Conservation (phyloP, 2,797 vertebrate genomes). For the Mormyrus hasselquistii region DNA sequence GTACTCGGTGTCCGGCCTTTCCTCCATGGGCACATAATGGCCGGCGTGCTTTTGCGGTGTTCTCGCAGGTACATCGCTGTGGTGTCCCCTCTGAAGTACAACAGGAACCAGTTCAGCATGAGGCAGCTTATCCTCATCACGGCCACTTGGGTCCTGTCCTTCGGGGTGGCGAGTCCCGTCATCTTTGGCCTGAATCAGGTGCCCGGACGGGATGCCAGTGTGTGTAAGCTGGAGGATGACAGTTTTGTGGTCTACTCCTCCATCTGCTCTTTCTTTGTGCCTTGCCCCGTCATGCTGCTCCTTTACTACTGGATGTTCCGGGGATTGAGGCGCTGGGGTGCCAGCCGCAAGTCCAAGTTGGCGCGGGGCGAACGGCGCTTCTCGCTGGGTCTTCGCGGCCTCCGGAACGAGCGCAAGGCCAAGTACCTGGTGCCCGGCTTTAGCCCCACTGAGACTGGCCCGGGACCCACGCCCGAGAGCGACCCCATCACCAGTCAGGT, state of each 20-base stretch:
- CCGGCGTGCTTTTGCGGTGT: neutral
- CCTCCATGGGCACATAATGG: neutral
- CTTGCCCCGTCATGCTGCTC: slow-evolving; percentile 64
- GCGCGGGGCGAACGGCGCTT: slow-evolving; percentile 30
- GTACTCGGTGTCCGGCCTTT: no score
- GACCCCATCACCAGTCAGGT: slow-evolving; percentile 51
- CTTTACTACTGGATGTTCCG: slow-evolving; percentile 67
- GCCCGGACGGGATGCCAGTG: slow-evolving; percentile 46
- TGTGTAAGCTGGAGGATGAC: slow-evolving; percentile 62
- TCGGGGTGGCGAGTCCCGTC: slow-evolving; percentile 61
- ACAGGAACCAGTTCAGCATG: slow-evolving; percentile 65
- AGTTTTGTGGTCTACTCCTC: slow-evolving; percentile 66
- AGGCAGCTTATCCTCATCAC: slow-evolving; percentile 60
- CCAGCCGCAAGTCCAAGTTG: slow-evolving; percentile 42
- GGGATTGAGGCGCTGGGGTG: slow-evolving; percentile 57
- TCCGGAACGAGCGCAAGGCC: slow-evolving; percentile 17
- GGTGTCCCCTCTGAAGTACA: slow-evolving; percentile 64
- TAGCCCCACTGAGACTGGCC: slow-evolving; percentile 36
- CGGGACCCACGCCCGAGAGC: slow-evolving; percentile 35
- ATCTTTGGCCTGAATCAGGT: slow-evolving; percentile 65
- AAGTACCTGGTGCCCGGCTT: slow-evolving; percentile 39
- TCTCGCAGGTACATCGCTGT: slow-evolving; percentile 61
- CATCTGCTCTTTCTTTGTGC: slow-evolving; percentile 66
- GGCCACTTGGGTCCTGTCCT: slow-evolving; percentile 62
- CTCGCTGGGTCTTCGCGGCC: slow-evolving; percentile 40